Conservation (phyloP, 2,113 vertebrate species). For the Xyrauchen texanus region DNA sequence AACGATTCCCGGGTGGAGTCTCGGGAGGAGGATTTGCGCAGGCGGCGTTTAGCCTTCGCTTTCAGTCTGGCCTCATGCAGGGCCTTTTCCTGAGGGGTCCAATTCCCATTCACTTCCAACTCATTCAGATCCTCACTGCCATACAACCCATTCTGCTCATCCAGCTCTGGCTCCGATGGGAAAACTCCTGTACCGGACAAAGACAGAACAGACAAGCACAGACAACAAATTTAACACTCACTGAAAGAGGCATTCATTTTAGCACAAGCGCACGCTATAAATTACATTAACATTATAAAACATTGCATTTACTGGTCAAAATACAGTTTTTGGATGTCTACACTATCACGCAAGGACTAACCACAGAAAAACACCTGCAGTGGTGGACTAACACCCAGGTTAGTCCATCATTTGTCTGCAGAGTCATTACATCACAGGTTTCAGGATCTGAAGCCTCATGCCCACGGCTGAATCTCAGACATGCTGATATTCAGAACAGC, state of each 20-base stretch:
- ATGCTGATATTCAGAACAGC: too few species aligned
- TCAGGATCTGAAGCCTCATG: too few species aligned
- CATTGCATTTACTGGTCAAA: too few species aligned
- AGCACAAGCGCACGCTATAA: too few species aligned
- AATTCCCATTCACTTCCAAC: slow-evolving; percentile 71
- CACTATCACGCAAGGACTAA: too few species aligned
- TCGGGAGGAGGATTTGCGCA: slow-evolving; percentile 81
- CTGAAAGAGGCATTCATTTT: not conserved
- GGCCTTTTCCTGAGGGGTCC: slow-evolving; percentile 84
- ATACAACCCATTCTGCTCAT: slow-evolving; percentile 50
- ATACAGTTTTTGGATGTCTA: too few species aligned
- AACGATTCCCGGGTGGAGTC: slow-evolving; percentile 79
- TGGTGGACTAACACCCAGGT: too few species aligned
- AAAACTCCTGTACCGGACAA: slow-evolving; percentile 58
- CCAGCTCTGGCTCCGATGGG: slow-evolving; percentile 41
- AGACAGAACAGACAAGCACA: not conserved
- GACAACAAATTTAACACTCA: not conserved
- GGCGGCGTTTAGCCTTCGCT: slow-evolving; percentile 82
- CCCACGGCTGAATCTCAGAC: too few species aligned
- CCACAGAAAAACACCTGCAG: too few species aligned
- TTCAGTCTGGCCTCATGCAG: slow-evolving; percentile 82
- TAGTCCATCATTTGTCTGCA: too few species aligned
- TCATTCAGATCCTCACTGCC: slow-evolving; percentile 69
- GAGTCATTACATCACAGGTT: too few species aligned
- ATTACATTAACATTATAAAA: too few species aligned